Evolutionary conservation across 2,113 vertebrate species (phyloP).

Genomic region (Stigmatopora argus): DNA sequence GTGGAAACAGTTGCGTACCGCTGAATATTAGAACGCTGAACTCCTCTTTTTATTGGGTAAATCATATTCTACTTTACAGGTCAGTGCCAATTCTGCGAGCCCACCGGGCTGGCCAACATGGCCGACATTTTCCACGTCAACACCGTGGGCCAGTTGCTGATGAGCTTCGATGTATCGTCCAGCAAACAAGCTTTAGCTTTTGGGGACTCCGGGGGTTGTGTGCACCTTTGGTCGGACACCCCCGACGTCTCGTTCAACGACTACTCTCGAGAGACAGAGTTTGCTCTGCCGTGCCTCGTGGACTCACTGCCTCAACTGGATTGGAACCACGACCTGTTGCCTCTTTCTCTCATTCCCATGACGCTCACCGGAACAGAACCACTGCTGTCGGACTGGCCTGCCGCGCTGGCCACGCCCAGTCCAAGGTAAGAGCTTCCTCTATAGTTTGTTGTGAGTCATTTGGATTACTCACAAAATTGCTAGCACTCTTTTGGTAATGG

Average conservation of each 20-base stretch:
- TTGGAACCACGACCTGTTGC: conserved; percentile 93
- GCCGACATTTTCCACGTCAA: conserved; percentile 94
- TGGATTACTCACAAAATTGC: no score
- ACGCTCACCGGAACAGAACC: conserved; percentile 81
- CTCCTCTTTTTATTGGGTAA: no score
- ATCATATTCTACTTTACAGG: conserved; percentile 59
- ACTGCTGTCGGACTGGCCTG: conserved; percentile 87
- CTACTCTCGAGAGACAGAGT: conserved; percentile 92
- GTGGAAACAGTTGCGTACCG: no score
- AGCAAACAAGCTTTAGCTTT: conserved; percentile 95
- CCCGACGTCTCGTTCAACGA: conserved; percentile 87
- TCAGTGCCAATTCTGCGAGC: conserved; percentile 97
- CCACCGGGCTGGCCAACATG: conserved; percentile 88
- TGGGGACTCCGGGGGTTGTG: conserved; percentile 90
- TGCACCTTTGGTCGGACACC: conserved; percentile 92
- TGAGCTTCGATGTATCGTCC: conserved; percentile 93
- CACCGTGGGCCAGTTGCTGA: conserved; percentile 90
- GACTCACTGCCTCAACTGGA: conserved; percentile 89
- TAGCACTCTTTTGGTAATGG: no score
- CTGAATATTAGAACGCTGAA: no score
- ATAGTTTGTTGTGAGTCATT: background rate
- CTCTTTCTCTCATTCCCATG: conserved; percentile 88
- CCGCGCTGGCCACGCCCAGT: conserved; percentile 75
- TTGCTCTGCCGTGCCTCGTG: conserved; percentile 88
- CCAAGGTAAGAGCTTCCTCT: conserved; percentile 72